Evolutionary conservation across 2,888 invertebrate species (phyloP), one percentile per base, ranked within the genome.

Genomic region (Euspilapteryx auroguttella): DNA sequence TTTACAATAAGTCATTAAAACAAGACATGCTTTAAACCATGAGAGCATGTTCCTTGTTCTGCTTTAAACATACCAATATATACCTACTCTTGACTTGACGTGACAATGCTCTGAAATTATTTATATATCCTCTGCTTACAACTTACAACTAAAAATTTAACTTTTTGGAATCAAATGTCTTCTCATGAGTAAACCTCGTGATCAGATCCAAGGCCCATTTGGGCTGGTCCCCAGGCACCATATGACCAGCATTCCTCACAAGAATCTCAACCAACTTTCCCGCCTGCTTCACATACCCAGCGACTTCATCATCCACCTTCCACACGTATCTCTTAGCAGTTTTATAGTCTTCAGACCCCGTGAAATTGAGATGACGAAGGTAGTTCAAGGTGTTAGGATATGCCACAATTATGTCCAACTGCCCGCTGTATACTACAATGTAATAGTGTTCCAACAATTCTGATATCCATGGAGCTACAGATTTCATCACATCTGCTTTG

Each of bases 331-430:
- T 76, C 24, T 73, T 63, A 0, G 88, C 85, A 2, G 61, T 69
- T 43, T 81, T 82, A 54, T 89, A 93, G 2, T 79, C 73, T 3
- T 76, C 77, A 1, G 83, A 66, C 1, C 79, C 83, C 12, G 68
- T 78, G 66, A 91, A 93, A 24, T 85, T 77, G 2, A 93, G 66
- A 28, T 82, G 78, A 37, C 80, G 75, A 15, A 95, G 61, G 54
- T 89, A 93, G 49, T 87, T 87, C 12, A 87, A 79, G 0, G 94
- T 94, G 27, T 91, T 51, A 0, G 93, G 91, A 58, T 92, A 91
- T 0, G 93, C 91, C 0, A 94, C 89, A 36, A 94, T 92, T 9
- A 95, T 87, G 54, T 96, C 95, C 37, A 95, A 54, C 49, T 95
- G 94, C 0, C 95, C 95, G 49, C 86, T 94, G 55, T 94, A 95